Conservation (phyloP, 2,113 vertebrate species). For the Myotis brandtii region DNA sequence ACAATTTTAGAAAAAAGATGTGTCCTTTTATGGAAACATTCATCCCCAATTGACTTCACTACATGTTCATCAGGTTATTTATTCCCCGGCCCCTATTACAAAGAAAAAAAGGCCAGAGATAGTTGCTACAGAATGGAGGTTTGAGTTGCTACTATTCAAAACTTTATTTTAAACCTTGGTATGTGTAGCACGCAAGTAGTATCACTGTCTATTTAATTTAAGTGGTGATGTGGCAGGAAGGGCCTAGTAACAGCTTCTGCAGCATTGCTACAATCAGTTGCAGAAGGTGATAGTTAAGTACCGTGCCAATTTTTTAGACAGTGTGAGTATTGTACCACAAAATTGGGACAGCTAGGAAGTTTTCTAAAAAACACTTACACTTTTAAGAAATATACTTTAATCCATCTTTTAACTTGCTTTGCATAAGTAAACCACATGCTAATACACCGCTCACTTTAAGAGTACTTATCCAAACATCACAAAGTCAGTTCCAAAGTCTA, state of each 20-base stretch:
- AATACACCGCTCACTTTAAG: conserved; percentile 80
- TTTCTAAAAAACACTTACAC: conserved; percentile 78
- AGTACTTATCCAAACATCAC: conserved; percentile 83
- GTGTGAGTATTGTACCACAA: conserved; percentile 47
- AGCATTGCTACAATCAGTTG: conserved; percentile 43
- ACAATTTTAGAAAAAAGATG: background rate
- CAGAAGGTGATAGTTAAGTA: conserved; percentile 56
- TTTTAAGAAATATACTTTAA: conserved; percentile 81
- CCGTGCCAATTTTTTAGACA: conserved; percentile 70
- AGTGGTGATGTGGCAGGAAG: background rate
- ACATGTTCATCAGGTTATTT: background rate
- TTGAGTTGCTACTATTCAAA: background rate
- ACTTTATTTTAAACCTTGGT: background rate
- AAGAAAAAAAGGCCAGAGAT: background rate
- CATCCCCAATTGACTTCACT: background rate
- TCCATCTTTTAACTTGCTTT: conserved; percentile 84
- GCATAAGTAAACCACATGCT: conserved; percentile 81
- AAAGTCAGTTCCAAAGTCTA: conserved; percentile 85
- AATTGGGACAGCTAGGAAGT: conserved; percentile 77
- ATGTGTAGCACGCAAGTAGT: background rate
- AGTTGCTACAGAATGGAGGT: background rate
- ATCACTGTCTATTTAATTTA: conserved; percentile 22
- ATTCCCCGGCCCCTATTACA: background rate
- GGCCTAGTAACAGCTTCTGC: conserved; percentile 42
- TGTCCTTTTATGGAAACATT: background rate